Percentiles rank a stretch among this genome's conserved stretches.
Evolutionary conservation across 2,113 vertebrate species (phyloP).

Genomic region (Chaenogobius annularis): DNA sequence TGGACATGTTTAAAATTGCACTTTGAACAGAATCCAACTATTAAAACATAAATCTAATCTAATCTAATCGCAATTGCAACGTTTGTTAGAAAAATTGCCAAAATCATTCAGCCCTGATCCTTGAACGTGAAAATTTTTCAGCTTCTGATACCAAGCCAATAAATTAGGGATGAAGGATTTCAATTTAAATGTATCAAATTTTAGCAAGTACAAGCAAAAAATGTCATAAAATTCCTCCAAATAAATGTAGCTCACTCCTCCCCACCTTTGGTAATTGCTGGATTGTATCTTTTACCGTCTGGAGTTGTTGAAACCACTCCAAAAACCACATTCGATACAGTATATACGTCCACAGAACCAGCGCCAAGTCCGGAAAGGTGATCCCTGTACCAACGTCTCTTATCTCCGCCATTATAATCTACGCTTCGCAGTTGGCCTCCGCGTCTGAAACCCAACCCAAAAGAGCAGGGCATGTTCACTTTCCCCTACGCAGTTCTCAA

Average conservation of each 20-base stretch:
- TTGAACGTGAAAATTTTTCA: no score
- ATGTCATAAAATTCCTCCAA: neutral
- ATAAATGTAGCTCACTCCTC: neutral
- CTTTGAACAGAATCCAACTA: no score
- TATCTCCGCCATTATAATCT: constrained; percentile 67
- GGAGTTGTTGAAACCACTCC: neutral
- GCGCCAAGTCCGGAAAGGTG: constrained; percentile 37
- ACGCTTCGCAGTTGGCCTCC: constrained; percentile 43
- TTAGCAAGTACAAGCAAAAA: neutral
- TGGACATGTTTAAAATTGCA: no score
- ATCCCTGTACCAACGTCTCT: constrained; percentile 56
- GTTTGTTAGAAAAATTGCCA: no score
- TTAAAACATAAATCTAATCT: no score
- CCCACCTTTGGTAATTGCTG: neutral
- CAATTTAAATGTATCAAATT: neutral
- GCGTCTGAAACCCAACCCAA: constrained; percentile 53
- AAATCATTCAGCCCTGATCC: no score
- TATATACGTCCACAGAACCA: constrained; percentile 5
- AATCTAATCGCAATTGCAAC: no score
- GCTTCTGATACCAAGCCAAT: no score
- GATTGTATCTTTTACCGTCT: neutral
- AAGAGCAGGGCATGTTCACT: constrained; percentile 40
- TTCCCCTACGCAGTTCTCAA: constrained; percentile 61
- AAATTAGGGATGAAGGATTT: no score
- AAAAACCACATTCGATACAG: neutral